Percentiles rank a stretch among this genome's conserved stretches.
Conservation (phyloP, 2,888 invertebrate genomes). For the Leptopilina myrica region DNA sequence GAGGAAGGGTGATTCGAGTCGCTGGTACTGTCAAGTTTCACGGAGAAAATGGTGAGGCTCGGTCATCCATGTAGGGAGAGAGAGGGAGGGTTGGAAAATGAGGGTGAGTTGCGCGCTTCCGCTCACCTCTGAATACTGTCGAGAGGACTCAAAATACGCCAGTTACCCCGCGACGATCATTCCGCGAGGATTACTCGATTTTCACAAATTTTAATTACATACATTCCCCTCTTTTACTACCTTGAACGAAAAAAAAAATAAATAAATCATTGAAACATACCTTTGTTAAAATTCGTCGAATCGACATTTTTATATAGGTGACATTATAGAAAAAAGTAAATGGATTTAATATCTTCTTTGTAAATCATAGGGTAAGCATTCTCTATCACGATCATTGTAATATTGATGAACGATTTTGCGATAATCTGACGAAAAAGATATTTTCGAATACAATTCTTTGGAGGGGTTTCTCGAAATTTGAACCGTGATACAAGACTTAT, state of each 20-base stretch:
- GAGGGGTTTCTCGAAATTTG: too few relatives aligned
- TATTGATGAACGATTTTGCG: not conserved
- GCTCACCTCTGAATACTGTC: slow-evolving; percentile 62
- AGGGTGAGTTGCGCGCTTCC: slow-evolving; percentile 66
- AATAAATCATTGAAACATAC: not conserved
- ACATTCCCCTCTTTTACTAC: not conserved
- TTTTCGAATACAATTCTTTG: too few relatives aligned
- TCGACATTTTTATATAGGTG: not conserved
- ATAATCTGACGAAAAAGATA: too few relatives aligned
- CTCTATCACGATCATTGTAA: slow-evolving; percentile 13
- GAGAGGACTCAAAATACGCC: slow-evolving; percentile 63
- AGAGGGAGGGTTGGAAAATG: slow-evolving; percentile 43
- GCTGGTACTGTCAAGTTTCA: slow-evolving; percentile 47
- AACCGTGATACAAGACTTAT: too few relatives aligned
- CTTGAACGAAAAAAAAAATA: not conserved
- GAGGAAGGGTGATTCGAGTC: slow-evolving; percentile 40
- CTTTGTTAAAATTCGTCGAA: not conserved
- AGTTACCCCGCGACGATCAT: slow-evolving; percentile 74
- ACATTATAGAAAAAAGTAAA: slow-evolving; percentile 11
- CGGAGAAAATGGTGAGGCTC: slow-evolving; percentile 43
- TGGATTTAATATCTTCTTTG: not conserved
- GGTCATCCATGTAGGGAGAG: not conserved
- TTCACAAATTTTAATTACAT: not conserved
- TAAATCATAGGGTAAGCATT: slow-evolving; percentile 25
- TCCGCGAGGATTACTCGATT: slow-evolving; percentile 66